Base-by-base conservation (phyloP, 2,797 vertebrate genomes). In the Characodon lateralis region DNA sequence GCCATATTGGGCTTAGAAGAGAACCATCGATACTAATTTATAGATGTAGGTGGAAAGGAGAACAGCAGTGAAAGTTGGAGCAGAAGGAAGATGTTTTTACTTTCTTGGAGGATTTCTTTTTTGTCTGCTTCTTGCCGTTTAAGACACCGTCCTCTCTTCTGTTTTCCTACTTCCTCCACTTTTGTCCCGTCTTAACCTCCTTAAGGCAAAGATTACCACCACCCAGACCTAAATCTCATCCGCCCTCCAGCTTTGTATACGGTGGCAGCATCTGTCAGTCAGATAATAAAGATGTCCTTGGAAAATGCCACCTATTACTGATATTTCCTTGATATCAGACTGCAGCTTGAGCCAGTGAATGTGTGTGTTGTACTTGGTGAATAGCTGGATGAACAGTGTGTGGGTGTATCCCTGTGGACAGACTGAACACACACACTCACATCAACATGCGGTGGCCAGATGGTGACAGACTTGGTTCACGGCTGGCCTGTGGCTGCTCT, bases 381-480 rank as follows among this genome's bases (percentile, higher is more conserved):
- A 50, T 61, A 13, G 39, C 63, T 63, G 71, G 31, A 63, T 70
- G 28, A 18, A 28, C 59, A 72, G 61, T 70, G 8, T 6, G 68
- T 77, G 74, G 74, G 88, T 79, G 83, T 81, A 76, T 84, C 68
- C 12, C 16, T 39, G 2, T 77, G 55, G 81, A 78, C 81, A 1
- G 73, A 78, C 82, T 74, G 73, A 83, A 73, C 78, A 77, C 80
- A 80, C 88, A 90, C 83, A 63, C 59, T 63, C 59, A 43, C 78
- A 72, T 78, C 74, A 72, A 82, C 89, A 91, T 85, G 87, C 80
- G 74, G 87, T 74, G 85, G 88, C 93, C 93, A 94, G 90, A 93
- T 93, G 92, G 91, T 80, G 87, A 85, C 86, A 83, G 88, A 82
- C 83, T 89, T 85, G 88, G 83, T 78, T 86, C 58, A 13, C 68